These are phyloP conservation scores for Papilio polytes DNA, from an alignment of 1,140 invertebrate genomes.

Conservation along the genomic window DNA sequence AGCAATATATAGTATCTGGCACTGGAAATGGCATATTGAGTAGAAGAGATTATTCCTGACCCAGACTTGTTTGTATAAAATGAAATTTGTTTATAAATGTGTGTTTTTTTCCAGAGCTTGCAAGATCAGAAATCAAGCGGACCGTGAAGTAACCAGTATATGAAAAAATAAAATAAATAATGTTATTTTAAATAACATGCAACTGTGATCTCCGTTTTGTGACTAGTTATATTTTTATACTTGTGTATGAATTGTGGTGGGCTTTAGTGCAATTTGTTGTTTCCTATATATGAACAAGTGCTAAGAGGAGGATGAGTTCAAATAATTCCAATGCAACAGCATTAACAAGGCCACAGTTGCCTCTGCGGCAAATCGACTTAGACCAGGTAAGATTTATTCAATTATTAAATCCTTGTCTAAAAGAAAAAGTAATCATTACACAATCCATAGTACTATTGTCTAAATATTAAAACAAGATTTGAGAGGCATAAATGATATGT, in stretches of 20 bases:
- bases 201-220: conserved; percentile 67
- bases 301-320: conserved; percentile 60
- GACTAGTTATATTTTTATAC: conserved; percentile 55
- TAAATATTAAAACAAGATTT: too few species aligned
- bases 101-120: conserved; percentile 57
- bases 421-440: neutral
- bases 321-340: conserved; percentile 49
- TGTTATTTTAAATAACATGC: conserved; percentile 68
- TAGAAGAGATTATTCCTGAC: too few species aligned
- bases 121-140: conserved; percentile 48
- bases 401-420: conserved; percentile 19
- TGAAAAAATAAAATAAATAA: conserved; percentile 57
- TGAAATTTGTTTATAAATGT: neutral
- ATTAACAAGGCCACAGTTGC: conserved; percentile 67
- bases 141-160: conserved; percentile 44
- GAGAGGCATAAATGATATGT: too few species aligned
- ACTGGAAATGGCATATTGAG: too few species aligned
- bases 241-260: conserved; percentile 53
- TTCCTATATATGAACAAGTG: conserved; percentile 54
- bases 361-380: conserved; percentile 92
- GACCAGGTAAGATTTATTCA: conserved; percentile 86
- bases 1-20: too few species aligned
- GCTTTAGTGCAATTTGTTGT: conserved; percentile 60
- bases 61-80: neutral
- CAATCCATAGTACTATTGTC: too few species aligned